Evolutionary conservation across 2,888 invertebrate genomes (phyloP), one percentile per base, ranked within the genome.

Genomic region (Sepioteuthis lessoniana): DNA sequence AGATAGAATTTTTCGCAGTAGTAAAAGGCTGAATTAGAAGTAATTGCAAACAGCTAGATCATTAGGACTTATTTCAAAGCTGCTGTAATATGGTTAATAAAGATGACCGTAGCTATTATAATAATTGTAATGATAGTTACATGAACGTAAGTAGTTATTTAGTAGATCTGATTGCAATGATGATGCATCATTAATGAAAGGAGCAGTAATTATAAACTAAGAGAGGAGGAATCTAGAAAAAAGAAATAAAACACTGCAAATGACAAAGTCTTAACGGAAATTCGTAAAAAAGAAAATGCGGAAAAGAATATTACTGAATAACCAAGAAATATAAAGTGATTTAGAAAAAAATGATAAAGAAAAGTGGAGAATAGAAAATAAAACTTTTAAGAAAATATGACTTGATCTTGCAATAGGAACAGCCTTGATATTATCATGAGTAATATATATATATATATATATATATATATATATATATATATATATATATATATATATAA

Each of bases 21-120:
- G n/a, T 19, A 35, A n/a, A n/a, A 76, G 76, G 76, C 10, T 76
- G n/a, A 35, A 76, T 21, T 76, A n/a, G 76, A n/a, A n/a, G 35
- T 76, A 76, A 76, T 76, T 76, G 76, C n/a, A 76, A 76, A 35
- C n/a, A 76, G 76, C 76, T n/a, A 76, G n/a, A 76, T 76, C 76
- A 76, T 76, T 76, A 76, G 76, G 16, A 35, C 76, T 76, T 35
- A n/a, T 76, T 35, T 76, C 76, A 76, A n/a, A 76, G 76, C 76
- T 76, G n/a, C 13, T 0, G n/a, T 76, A 76, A n/a, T 76, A 76
- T 76, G 76, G n/a, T 76, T 76, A 35, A 13, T n/a, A n/a, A 76
- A 10, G 35, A 0, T 76, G 4, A 76, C 35, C 13, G n/a, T 76
- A 76, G 76, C 13, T 1, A n/a, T 76, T 76, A 35, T 76, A 35